Conservation (phyloP, 1,140 invertebrate species). For the Paracyclopina nana region DNA sequence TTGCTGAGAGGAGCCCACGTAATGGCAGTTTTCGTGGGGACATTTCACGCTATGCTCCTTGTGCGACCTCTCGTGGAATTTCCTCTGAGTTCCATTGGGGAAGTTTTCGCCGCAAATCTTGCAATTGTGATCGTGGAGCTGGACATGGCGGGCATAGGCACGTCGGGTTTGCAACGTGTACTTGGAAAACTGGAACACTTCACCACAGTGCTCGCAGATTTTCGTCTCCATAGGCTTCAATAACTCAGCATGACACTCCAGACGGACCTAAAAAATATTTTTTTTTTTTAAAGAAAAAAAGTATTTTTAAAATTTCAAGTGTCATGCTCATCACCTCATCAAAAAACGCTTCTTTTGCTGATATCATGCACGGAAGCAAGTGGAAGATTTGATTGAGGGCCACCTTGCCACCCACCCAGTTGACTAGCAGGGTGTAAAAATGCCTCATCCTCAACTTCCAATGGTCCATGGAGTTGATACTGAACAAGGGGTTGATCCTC, state of each 20-base stretch:
- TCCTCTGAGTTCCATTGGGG: background rate
- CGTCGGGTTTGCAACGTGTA: background rate
- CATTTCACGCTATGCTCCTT: background rate
- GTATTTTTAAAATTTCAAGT: too few species aligned
- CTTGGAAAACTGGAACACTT: background rate
- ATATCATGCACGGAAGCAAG: background rate
- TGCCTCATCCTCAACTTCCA: background rate
- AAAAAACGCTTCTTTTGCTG: background rate
- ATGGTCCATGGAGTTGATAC: background rate
- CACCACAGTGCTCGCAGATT: background rate
- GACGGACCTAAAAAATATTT: too few species aligned
- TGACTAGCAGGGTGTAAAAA: background rate
- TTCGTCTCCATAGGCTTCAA: background rate
- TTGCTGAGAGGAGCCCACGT: background rate
- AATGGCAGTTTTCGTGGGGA: background rate
- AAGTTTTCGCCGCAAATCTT: slow-evolving; percentile 1
- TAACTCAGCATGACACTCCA: background rate
- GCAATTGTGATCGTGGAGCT: background rate
- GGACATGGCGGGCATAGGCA: background rate
- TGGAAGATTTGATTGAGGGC: background rate
- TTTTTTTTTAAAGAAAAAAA: too few species aligned
- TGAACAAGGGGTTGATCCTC: background rate
- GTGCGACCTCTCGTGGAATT: background rate
- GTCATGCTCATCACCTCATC: background rate
- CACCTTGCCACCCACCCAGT: background rate